Evolutionary conservation across 2,113 vertebrate genomes (phyloP).

Genomic region (Speoplatyrhinus poulsoni): DNA sequence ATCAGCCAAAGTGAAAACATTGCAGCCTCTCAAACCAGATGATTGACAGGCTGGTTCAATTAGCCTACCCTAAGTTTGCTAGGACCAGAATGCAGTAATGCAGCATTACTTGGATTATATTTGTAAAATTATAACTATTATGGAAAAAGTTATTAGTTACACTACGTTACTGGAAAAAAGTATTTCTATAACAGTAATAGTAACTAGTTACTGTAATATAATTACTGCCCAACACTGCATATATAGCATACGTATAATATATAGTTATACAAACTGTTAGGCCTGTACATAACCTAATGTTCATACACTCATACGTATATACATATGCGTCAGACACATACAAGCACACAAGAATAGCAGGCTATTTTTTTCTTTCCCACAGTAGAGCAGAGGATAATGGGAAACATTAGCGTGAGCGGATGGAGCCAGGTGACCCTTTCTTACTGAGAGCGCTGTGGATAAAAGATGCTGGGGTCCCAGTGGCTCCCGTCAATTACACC

Average conservation of each 20-base stretch:
- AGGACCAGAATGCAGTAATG: no score
- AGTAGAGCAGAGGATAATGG: slow-evolving; percentile 66
- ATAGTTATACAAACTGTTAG: no score
- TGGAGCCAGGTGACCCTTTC: slow-evolving; percentile 58
- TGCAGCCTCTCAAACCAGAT: no score
- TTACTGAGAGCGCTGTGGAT: slow-evolving; percentile 53
- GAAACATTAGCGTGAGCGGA: slow-evolving; percentile 70
- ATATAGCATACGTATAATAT: no score
- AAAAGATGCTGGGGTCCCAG: slow-evolving; percentile 60
- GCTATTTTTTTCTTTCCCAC: slow-evolving; percentile 59
- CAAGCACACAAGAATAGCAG: slow-evolving; percentile 20
- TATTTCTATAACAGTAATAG: no score
- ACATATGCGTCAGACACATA: slow-evolving; percentile 14
- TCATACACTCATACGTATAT: neutral
- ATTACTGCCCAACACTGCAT: neutral
- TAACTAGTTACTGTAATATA: neutral
- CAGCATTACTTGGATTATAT: no score
- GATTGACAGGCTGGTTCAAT: no score
- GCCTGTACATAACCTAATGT: neutral
- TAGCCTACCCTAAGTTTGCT: no score
- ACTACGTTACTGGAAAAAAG: no score
- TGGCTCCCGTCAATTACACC: slow-evolving; percentile 70
- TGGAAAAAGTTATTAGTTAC: no score
- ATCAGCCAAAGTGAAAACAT: no score
- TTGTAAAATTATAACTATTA: no score